Evolutionary conservation across 2,797 vertebrate genomes (phyloP), one percentile per base, ranked within the genome.

Genomic region (Pangasius krempfi): DNA sequence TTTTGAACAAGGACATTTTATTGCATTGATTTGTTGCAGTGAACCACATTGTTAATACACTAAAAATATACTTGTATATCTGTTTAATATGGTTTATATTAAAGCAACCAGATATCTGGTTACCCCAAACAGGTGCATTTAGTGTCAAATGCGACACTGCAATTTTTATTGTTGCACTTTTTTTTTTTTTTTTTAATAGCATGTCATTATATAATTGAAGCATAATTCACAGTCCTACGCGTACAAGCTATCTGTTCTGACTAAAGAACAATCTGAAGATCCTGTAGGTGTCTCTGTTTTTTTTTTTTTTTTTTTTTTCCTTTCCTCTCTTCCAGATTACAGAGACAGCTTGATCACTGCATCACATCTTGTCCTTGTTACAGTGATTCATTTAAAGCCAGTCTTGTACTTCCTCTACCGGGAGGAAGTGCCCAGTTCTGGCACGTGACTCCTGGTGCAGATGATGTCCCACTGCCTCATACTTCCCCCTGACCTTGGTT

Each of bases 371-470:
- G 60, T 64, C 25, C 50, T 83, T 22, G 14, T 30, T 10, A 3
- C 27, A 33, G 5, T 60, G 78, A 66, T 18, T 13, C 14, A 75
- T 88, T 66, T 89, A 86, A 88, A 70, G 80, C 76, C 84, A 47
- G 30, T 81, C 20, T 88, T 47, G 30, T 66, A 47, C 37, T 40
- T 76, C 52, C 58, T 78, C 40, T 80, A 40, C 54, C 54, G 82
- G 76, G 79, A 82, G 88, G 87, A 79, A 90, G 84, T 89, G 27
- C 52, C 27, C 54, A 27, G 47, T 87, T 86, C 56, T 76, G 82
- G 88, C 90, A 93, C 86, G 89, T 91, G 91, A 93, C 79, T 84
- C 20, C 79, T 73, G 72, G 3, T 58, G 88, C 52, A 60, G 62
- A 64, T 30, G 27, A 33, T 40, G 62, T 40, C 22, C 9, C 47